phyloP scores from a whole-genome alignment of 2,888 invertebrate species.

The Apamea anceps region DNA sequence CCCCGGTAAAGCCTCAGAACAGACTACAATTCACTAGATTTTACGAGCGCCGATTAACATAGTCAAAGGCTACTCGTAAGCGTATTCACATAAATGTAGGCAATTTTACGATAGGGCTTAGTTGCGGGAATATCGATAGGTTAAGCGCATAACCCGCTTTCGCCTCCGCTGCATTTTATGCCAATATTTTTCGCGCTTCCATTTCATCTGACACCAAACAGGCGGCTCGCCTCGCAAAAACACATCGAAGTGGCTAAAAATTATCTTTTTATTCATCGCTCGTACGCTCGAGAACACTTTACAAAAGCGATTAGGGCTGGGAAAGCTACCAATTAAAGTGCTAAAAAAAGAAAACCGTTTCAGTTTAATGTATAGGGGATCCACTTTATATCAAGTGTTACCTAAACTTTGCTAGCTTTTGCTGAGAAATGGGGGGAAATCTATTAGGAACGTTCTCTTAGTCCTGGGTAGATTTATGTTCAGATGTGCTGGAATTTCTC shows the following conservation, averaged over 20 bases:
- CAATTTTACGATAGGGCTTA: constrained; percentile 45
- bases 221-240: constrained; percentile 17
- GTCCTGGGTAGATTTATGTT: constrained; percentile 58
- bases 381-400: constrained; percentile 51
- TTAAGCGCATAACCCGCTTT: constrained; percentile 40
- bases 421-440: constrained; percentile 50
- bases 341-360: constrained; percentile 39
- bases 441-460: constrained; percentile 53
- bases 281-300: constrained; percentile 45
- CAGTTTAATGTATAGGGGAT: constrained; percentile 40
- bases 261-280: constrained; percentile 48
- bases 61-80: constrained; percentile 42
- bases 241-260: constrained; percentile 21
- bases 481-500: constrained; percentile 55
- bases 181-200: constrained; percentile 38
- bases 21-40: constrained; percentile 58
- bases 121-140: constrained; percentile 32
- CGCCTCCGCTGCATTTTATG: constrained; percentile 30
- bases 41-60: constrained; percentile 58
- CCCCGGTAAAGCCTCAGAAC: constrained; percentile 28
- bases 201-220: constrained; percentile 45
- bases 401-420: constrained; percentile 47
- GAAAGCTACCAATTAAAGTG: constrained; percentile 58
- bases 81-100: constrained; percentile 46
- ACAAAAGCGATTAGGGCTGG: constrained; percentile 50